Evolutionary conservation across 2,888 invertebrate species (phyloP).

Genomic region (Gryllus longicercus): DNA sequence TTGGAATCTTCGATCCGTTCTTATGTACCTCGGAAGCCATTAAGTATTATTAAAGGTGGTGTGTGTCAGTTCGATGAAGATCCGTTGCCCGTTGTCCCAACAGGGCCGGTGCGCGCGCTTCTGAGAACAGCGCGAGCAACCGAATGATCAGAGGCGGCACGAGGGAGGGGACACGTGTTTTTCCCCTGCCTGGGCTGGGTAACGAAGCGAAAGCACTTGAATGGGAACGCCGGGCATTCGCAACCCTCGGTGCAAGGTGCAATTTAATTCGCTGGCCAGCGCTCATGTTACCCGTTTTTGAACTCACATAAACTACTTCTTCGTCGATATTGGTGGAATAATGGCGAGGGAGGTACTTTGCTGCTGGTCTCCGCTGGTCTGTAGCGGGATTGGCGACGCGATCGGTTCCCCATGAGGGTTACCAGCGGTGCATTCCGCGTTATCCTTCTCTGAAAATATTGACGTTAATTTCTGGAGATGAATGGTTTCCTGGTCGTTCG

Average conservation of each 20-base stretch:
- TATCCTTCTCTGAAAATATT: too few relatives aligned
- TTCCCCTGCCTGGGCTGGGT: not conserved
- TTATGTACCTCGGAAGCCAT: not conserved
- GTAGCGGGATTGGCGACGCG: too few relatives aligned
- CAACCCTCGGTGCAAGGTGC: conserved; percentile 4
- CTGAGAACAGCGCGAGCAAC: not conserved
- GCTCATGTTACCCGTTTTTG: conserved; percentile 9
- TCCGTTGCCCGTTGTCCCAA: not conserved
- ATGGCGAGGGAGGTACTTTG: not conserved
- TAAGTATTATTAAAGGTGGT: conserved; percentile 8
- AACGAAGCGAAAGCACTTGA: conserved; percentile 3
- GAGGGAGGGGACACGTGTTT: not conserved
- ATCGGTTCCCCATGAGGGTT: too few relatives aligned
- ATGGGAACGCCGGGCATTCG: not conserved
- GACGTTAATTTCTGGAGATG: too few relatives aligned
- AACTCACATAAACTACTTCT: not conserved
- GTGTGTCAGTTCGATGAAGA: conserved; percentile 17
- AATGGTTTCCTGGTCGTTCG: too few relatives aligned
- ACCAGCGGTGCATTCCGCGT: too few relatives aligned
- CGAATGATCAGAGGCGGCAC: not conserved
- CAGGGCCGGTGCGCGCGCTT: not conserved
- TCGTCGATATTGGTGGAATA: not conserved
- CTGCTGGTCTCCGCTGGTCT: too few relatives aligned
- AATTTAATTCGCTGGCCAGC: not conserved
- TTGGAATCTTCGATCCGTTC: not conserved